Evolutionary conservation across 2,797 vertebrate genomes (phyloP).

Genomic region (Limosa lapponica): DNA sequence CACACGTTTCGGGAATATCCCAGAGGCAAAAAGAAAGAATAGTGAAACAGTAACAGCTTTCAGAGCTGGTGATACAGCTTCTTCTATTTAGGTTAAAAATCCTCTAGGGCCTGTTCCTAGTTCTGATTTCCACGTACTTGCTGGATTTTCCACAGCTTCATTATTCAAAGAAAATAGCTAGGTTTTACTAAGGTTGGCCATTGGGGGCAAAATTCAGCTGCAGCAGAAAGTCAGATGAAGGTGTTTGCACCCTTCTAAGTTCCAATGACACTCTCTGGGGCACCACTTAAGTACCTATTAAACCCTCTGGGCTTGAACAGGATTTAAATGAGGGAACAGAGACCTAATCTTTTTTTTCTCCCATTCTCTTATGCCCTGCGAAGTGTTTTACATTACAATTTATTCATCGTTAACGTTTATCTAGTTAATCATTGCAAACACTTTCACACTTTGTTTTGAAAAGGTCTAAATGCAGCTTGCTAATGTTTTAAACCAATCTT

Average conservation of each 20-base stretch:
- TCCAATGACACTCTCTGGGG: background rate
- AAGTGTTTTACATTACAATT: background rate
- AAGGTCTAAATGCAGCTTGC: background rate
- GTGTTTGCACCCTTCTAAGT: background rate
- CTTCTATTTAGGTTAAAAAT: slow-evolving; percentile 70
- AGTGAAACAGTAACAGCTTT: slow-evolving; percentile 49
- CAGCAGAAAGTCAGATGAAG: slow-evolving; percentile 35
- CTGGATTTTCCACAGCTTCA: slow-evolving; percentile 39
- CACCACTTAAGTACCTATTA: background rate
- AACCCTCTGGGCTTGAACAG: background rate
- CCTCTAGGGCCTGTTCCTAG: slow-evolving; percentile 42
- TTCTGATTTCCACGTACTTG: slow-evolving; percentile 23
- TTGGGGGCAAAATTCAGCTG: slow-evolving; percentile 31
- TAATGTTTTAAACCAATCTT: background rate
- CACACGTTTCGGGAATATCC: slow-evolving; percentile 58
- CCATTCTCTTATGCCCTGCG: background rate
- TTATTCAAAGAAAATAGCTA: slow-evolving; percentile 37
- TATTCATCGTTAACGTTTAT: background rate
- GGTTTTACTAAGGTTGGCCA: slow-evolving; percentile 41
- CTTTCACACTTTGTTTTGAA: background rate
- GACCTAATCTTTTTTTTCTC: background rate
- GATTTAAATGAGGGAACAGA: slow-evolving; percentile 23
- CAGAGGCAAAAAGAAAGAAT: slow-evolving; percentile 65
- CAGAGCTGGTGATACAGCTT: slow-evolving; percentile 41
- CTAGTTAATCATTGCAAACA: background rate